Percentiles rank a stretch among this genome's conserved stretches.
These are phyloP conservation scores for Lepidurus arcticus DNA, from an alignment of 1,140 invertebrate species.

Conservation along the genomic window DNA sequence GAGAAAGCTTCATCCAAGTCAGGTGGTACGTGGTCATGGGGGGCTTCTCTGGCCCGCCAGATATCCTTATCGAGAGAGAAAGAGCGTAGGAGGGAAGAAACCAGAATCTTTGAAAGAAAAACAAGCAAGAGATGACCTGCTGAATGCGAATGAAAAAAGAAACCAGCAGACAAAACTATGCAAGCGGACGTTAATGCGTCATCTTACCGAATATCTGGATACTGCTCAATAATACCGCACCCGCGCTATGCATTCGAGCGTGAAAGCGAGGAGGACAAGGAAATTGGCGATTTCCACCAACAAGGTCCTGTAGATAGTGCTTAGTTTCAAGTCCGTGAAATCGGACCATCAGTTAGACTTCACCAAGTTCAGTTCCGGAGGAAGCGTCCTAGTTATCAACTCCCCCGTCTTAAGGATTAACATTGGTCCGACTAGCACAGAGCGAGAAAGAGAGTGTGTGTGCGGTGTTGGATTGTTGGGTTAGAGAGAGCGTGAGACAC, in stretches of 20 bases:
- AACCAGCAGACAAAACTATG: neutral
- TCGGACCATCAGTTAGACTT: neutral
- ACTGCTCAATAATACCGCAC: neutral
- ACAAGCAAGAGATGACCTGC: neutral
- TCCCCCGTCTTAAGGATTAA: neutral
- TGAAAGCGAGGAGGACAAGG: neutral
- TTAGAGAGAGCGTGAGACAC: neutral
- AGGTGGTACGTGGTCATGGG: neutral
- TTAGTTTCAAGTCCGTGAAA: neutral
- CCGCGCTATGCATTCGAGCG: neutral
- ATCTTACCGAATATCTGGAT: neutral
- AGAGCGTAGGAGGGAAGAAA: constrained; percentile 1
- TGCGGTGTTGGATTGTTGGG: neutral
- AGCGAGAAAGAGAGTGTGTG: neutral
- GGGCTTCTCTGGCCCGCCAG: too few species aligned
- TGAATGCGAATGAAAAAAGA: neutral
- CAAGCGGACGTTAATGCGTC: neutral
- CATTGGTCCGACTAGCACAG: neutral
- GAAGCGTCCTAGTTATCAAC: neutral
- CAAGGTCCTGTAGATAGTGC: neutral
- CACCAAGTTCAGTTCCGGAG: neutral
- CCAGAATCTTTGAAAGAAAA: neutral
- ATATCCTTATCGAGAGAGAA: constrained; percentile 11
- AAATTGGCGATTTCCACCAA: neutral
- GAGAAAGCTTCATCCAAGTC: neutral